These are phyloP conservation scores for Theodoxus fluviatilis DNA, from an alignment of 2,888 invertebrate genomes.

Conservation along the genomic window DNA sequence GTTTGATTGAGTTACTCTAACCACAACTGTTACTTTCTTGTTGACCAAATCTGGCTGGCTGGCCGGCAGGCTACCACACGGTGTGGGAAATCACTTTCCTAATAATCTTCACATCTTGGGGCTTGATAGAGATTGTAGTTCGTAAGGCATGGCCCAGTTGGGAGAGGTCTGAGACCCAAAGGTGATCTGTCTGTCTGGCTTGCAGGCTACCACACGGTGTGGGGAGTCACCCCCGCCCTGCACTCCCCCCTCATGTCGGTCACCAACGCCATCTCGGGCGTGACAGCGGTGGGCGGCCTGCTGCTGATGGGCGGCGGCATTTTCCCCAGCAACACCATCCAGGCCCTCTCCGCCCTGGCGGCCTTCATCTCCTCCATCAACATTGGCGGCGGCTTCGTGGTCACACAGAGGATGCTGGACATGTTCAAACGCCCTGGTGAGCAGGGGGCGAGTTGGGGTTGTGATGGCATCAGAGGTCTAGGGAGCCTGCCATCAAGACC, in stretches of 20 bases:
- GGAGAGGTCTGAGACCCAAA: too few species aligned
- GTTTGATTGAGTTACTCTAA: too few species aligned
- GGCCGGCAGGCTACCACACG: conserved; percentile 75
- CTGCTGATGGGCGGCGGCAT: conserved; percentile 85
- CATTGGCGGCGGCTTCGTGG: conserved; percentile 88
- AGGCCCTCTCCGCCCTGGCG: conserved; percentile 80
- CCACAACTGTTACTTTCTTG: too few species aligned
- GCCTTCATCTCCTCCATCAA: conserved; percentile 88
- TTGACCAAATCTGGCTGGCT: too few species aligned
- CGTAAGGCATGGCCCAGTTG: too few species aligned
- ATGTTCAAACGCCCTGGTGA: conserved; percentile 78
- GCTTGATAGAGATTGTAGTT: too few species aligned
- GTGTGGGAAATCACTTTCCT: conserved; percentile 79
- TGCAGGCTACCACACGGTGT: conserved; percentile 83
- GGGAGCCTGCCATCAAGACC: too few species aligned
- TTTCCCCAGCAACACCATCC: conserved; percentile 75
- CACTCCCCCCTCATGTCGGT: conserved; percentile 93
- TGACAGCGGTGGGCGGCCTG: conserved; percentile 89
- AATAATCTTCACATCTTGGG: too few species aligned
- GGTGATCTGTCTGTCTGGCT: too few species aligned
- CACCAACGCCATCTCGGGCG: conserved; percentile 89
- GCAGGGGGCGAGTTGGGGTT: too few species aligned
- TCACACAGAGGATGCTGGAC: conserved; percentile 89
- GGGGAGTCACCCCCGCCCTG: conserved; percentile 89
- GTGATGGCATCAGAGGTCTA: too few species aligned